Evolutionary conservation across 2,797 vertebrate species (phyloP), one percentile per base, ranked within the genome.

Genomic region (Sparus aurata): DNA sequence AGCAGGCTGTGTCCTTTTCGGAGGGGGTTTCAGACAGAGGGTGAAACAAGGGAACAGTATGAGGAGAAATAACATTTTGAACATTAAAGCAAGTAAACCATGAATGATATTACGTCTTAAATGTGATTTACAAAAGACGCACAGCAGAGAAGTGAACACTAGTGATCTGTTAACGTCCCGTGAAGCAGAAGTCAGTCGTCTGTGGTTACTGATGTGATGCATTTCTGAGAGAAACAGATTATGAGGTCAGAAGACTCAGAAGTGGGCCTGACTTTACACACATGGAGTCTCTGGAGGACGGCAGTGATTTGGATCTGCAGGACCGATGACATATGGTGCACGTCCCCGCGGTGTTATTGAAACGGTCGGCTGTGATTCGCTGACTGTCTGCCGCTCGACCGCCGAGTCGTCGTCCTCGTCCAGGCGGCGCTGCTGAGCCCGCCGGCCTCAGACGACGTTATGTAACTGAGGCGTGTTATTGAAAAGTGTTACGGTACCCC

Each of bases 241-340:
- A n/a, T 27, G 38, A 3, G 50, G 41, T 57, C 22, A 43, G 55
- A 25, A 2, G 0, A n/a, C 5, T 12, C 6, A 59, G 17, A 58
- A 43, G 18, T 22, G 20, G 11, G 27, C 18, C 38, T 45, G 20
- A 3, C 53, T 59, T 12, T 69, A 8, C 5, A 13, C 12, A n/a
- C 58, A 13, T 1, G 2, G 41, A 13, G n/a, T 25, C 65, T 27
- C 52, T 22, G 49, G 65, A 55, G 65, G 6, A 18, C 1, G 18
- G 2, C 47, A 5, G 49, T 22, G 53, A 47, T n/a, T 1, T 10
- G 25, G 20, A 49, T 25, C 68, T 49, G 25, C 5, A 12, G 45
- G 45, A 67, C 17, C 23, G 57, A 16, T 47, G 71, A 73, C 71
- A 73, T 23, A 49, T 47, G 60, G n/a, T 30, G 50, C 58, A 16